A percentile compares a stretch with the other conserved stretches of the same genome.
These are phyloP conservation scores for Pontoporia blainvillei DNA, from an alignment of 2,113 vertebrate species.

Conservation along the genomic window DNA sequence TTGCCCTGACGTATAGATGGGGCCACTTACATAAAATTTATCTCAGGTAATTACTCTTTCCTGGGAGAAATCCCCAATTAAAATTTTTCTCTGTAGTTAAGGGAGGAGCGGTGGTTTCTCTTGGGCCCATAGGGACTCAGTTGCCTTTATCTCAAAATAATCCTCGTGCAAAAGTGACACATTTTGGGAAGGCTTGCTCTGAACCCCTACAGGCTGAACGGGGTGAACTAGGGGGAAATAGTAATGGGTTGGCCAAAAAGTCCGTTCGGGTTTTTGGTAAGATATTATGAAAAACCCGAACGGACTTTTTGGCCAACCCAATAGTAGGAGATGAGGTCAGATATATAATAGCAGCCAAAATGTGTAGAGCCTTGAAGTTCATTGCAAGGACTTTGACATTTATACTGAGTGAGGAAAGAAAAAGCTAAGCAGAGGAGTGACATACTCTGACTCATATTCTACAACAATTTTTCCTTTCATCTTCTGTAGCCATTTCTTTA, in stretches of 20 bases:
- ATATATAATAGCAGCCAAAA: background rate
- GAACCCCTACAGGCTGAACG: background rate
- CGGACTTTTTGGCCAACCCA: too few relatives aligned
- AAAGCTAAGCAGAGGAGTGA: background rate
- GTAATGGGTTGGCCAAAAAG: too few relatives aligned
- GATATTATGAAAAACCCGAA: too few relatives aligned
- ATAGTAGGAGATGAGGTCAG: background rate
- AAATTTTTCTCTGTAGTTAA: background rate
- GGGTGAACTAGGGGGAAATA: background rate
- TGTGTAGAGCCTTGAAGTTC: background rate
- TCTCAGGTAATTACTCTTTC: background rate
- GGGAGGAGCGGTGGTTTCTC: background rate
- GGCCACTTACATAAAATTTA: background rate
- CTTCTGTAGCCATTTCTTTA: background rate
- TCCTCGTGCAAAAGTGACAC: background rate
- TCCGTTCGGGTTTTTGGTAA: too few relatives aligned
- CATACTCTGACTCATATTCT: background rate
- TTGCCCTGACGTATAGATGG: background rate
- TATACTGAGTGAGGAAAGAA: constrained; percentile 2
- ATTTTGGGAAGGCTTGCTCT: background rate
- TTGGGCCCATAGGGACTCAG: background rate
- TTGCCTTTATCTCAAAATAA: background rate
- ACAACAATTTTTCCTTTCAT: background rate
- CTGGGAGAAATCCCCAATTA: background rate
- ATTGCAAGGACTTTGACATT: constrained; percentile 32